Evolutionary conservation across 2,797 vertebrate species (phyloP).

Genomic region (Octomys mimax): DNA sequence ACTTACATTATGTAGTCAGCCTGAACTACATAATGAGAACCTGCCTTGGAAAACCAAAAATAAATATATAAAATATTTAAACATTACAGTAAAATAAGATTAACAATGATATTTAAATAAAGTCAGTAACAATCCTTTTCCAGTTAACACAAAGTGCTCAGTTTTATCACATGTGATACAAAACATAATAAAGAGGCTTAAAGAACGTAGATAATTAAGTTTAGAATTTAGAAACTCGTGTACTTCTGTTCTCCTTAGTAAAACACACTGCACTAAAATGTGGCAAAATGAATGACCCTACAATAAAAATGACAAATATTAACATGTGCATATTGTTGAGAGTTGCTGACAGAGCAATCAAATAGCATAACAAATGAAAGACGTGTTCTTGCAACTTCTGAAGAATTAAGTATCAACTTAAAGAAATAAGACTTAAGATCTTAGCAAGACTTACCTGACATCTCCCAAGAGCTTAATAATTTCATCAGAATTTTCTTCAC

Average conservation of each 20-base stretch:
- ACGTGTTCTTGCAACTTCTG: constrained; percentile 19
- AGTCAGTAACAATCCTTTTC: background rate
- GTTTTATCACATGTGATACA: background rate
- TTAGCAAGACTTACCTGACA: constrained; percentile 91
- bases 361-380: background rate
- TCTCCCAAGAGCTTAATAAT: constrained; percentile 98
- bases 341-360: background rate
- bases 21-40: background rate
- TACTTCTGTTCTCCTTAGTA: background rate
- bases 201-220: constrained; percentile 15
- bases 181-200: background rate
- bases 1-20: too few relatives aligned
- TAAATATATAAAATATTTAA: background rate
- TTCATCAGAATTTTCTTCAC: constrained; percentile 99
- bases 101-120: background rate
- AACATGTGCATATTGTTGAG: background rate
- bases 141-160: background rate
- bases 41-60: background rate
- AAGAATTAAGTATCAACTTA: constrained; percentile 47
- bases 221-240: constrained; percentile 58
- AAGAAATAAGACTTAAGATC: constrained; percentile 22
- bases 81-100: constrained; percentile 25
- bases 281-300: constrained; percentile 16
- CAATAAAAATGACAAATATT: background rate
- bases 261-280: background rate